Percentiles rank a stretch among this genome's conserved stretches.
These are phyloP conservation scores for Nebria salina DNA, from an alignment of 2,888 invertebrate species.

Conservation along the genomic window DNA sequence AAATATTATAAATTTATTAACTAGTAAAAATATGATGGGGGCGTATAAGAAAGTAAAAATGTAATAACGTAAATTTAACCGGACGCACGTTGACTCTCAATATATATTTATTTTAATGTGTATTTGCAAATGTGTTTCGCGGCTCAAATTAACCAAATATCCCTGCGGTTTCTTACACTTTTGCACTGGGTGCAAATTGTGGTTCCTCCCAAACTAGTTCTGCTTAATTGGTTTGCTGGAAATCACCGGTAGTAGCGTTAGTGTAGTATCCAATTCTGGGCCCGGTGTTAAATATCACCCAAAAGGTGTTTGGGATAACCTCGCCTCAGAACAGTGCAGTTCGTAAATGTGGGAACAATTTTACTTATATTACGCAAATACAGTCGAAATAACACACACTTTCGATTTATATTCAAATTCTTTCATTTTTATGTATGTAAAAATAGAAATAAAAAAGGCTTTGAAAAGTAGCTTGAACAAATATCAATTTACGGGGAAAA, in stretches of 20 bases:
- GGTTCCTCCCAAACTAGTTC: conserved; percentile 1
- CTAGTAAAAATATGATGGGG: too few relatives aligned
- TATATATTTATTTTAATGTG: too few relatives aligned
- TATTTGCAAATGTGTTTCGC: neutral
- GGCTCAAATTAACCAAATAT: neutral
- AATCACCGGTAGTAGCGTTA: neutral
- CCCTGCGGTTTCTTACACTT: neutral
- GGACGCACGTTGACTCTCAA: too few relatives aligned
- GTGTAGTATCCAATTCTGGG: neutral
- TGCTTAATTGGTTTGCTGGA: neutral
- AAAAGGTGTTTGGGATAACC: neutral
- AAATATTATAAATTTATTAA: too few relatives aligned
- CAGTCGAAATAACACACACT: neutral
- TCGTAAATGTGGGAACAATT: neutral
- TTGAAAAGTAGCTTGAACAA: neutral
- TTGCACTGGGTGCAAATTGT: conserved; percentile 1
- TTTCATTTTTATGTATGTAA: too few relatives aligned
- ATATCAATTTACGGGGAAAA: neutral
- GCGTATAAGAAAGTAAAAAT: too few relatives aligned
- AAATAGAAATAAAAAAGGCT: neutral
- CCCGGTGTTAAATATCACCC: neutral
- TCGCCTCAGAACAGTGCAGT: neutral
- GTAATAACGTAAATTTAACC: too few relatives aligned
- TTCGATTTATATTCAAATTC: neutral
- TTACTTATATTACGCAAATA: neutral